A percentile compares a stretch with the other conserved stretches of the same genome.
phyloP scores from a whole-genome alignment of 2,888 invertebrate species.

The Thecocarcelia acutangulata region DNA sequence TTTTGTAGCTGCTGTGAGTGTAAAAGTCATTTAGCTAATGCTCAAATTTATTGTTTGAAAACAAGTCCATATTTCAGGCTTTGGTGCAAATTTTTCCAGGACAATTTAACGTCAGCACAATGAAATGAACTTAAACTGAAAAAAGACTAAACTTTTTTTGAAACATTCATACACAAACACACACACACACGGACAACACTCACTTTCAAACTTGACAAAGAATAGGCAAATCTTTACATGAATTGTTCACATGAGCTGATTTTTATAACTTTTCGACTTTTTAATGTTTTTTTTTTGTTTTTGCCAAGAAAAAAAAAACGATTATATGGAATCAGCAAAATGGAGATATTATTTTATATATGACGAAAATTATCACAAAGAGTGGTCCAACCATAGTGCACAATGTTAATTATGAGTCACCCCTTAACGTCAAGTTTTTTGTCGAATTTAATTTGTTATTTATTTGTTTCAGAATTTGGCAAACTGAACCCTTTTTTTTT shows the following conservation, averaged over 20 bases:
- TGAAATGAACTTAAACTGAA: conserved; percentile 49
- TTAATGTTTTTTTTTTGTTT: neutral
- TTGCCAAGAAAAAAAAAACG: neutral
- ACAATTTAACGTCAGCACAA: conserved; percentile 66
- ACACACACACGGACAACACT: neutral
- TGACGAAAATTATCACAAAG: too few species aligned
- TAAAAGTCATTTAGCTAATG: conserved; percentile 71
- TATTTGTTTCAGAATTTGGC: too few species aligned
- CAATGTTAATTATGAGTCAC: too few species aligned
- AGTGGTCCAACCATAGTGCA: too few species aligned
- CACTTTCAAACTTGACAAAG: conserved; percentile 8
- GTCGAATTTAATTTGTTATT: too few species aligned
- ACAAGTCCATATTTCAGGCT: conserved; percentile 73
- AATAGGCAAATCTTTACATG: conserved; percentile 5
- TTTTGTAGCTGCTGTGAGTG: conserved; percentile 36
- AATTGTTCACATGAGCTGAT: neutral
- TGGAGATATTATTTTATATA: too few species aligned
- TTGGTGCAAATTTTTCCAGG: conserved; percentile 66
- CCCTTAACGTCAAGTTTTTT: too few species aligned
- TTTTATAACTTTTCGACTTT: neutral
- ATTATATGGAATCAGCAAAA: too few species aligned
- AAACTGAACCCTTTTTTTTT: too few species aligned
- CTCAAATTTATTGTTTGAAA: conserved; percentile 73
- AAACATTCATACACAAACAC: neutral
- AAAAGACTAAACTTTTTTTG: conserved; percentile 1